Evolutionary conservation across 64 coral and sea anemone species (phyloP).

Genomic region (Hydrozoanthus tunicans): DNA sequence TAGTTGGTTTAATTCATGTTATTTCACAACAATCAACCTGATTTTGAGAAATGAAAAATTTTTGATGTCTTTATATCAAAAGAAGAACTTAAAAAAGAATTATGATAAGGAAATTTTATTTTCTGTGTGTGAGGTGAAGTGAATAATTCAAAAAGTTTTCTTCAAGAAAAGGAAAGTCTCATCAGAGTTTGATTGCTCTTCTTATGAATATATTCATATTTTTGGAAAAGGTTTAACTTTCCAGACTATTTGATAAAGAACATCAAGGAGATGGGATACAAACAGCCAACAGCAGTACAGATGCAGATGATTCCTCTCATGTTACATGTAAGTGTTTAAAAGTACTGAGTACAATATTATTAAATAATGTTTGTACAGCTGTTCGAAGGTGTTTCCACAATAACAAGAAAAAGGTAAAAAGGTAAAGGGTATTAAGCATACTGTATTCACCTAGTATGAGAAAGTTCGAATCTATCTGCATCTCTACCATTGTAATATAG

Average conservation of each 20-base stretch:
- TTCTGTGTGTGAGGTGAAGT: neutral
- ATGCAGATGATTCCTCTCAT: conserved; percentile 96
- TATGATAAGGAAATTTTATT: neutral
- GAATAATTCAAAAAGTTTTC: too few relatives aligned
- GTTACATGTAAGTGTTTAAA: conserved; percentile 70
- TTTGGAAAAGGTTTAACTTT: conserved; percentile 79
- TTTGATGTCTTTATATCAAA: too few relatives aligned
- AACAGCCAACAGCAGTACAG: conserved; percentile 81
- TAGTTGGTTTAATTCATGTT: too few relatives aligned
- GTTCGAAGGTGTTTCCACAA: too few relatives aligned
- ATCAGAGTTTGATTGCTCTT: neutral
- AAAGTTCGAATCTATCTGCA: too few relatives aligned
- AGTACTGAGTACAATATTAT: neutral
- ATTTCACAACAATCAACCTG: too few relatives aligned
- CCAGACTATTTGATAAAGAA: conserved; percentile 84
- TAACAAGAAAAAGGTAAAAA: too few relatives aligned
- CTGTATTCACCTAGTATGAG: too few relatives aligned
- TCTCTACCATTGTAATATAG: neutral
- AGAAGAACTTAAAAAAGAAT: too few relatives aligned
- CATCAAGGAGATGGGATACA: conserved; percentile 77
- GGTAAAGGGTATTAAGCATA: too few relatives aligned
- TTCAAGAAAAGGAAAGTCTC: too few relatives aligned
- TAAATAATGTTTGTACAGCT: neutral
- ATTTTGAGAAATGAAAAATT: too few relatives aligned
- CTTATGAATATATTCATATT: neutral